phyloP scores from a whole-genome alignment of 2,797 vertebrate species.

The Eleutherodactylus coqui region DNA sequence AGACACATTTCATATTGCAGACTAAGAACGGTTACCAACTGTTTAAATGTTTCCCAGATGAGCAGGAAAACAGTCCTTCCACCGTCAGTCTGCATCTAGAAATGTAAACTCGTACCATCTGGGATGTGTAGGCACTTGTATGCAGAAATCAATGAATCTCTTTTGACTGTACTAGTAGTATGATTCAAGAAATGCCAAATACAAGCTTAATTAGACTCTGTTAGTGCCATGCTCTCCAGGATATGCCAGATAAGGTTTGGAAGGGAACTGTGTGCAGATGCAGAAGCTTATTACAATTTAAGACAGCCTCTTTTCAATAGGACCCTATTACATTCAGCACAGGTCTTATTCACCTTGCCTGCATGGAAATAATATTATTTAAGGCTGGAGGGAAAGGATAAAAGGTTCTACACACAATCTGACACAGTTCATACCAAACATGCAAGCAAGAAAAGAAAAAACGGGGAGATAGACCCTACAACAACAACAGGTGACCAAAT shows the following conservation, averaged over 20 bases:
- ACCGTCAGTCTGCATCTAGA: constrained; percentile 13
- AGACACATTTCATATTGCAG: constrained; percentile 18
- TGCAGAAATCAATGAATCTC: constrained; percentile 1
- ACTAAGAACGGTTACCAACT: constrained; percentile 9
- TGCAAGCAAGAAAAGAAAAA: no score
- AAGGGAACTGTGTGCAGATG: not conserved
- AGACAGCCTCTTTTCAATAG: no score
- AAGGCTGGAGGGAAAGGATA: no score
- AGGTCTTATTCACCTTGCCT: no score
- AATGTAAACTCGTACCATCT: constrained; percentile 45
- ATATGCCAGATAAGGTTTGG: not conserved
- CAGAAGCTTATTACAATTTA: not conserved
- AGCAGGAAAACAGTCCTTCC: constrained; percentile 30
- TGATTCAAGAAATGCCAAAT: not conserved
- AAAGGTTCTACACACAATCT: no score
- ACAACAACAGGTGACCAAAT: no score
- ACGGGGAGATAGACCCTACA: no score
- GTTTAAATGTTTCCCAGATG: constrained; percentile 38
- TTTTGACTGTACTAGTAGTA: not conserved
- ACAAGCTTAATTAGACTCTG: not conserved
- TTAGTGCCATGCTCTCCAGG: not conserved
- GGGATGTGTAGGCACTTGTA: constrained; percentile 25
- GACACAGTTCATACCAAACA: no score
- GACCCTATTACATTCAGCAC: no score
- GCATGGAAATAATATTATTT: no score